phyloP scores from a whole-genome alignment of 2,888 invertebrate species.

The Drosophila hamatofila region DNA sequence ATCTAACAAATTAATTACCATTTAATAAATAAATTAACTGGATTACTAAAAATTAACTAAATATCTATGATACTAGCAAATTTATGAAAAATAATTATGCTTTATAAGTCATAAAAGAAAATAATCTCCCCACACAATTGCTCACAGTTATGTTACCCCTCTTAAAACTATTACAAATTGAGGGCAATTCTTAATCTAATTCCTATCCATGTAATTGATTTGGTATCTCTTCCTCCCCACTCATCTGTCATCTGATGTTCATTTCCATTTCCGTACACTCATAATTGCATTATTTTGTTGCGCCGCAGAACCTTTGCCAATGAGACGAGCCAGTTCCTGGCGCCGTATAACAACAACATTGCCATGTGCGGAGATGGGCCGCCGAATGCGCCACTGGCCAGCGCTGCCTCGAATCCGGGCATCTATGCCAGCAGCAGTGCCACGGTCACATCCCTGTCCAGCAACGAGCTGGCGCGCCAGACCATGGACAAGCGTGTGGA shows the following conservation, averaged over 20 bases:
- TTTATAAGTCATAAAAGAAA: not conserved
- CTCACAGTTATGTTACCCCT: not conserved
- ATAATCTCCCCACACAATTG: too few relatives aligned
- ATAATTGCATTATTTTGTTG: slow-evolving; percentile 41
- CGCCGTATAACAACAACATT: slow-evolving; percentile 87
- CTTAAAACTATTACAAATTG: not conserved
- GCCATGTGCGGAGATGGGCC: slow-evolving; percentile 68
- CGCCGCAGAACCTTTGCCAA: slow-evolving; percentile 89
- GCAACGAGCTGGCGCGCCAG: slow-evolving; percentile 81
- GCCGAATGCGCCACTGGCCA: slow-evolving; percentile 55
- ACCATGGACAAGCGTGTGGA: slow-evolving; percentile 85
- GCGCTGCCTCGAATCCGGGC: slow-evolving; percentile 83
- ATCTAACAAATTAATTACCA: too few relatives aligned
- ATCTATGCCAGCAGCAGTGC: slow-evolving; percentile 70
- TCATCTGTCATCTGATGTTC: not conserved
- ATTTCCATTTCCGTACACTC: slow-evolving; percentile 32
- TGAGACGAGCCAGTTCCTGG: slow-evolving; percentile 91
- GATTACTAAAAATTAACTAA: not conserved
- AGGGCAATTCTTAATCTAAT: not conserved
- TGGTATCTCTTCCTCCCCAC: slow-evolving; percentile 6
- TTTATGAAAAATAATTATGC: not conserved
- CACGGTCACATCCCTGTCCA: slow-evolving; percentile 79
- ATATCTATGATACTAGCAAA: not conserved
- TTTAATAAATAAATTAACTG: not conserved
- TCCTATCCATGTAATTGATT: slow-evolving; percentile 18